Conservation (phyloP, 2,888 invertebrate species). For the Epistrophe eligans region DNA sequence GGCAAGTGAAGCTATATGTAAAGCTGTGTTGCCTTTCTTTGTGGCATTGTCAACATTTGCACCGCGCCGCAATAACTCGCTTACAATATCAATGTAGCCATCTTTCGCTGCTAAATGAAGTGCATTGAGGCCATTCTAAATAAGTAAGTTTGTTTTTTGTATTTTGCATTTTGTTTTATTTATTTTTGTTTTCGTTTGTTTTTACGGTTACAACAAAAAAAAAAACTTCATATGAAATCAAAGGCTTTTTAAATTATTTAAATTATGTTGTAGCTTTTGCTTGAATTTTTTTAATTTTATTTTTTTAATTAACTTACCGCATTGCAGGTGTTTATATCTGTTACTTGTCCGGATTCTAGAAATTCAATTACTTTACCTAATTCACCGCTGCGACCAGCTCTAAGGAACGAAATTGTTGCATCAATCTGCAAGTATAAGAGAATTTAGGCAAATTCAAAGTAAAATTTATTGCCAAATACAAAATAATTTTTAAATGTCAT, state of each 20-base stretch:
- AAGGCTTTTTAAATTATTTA: neutral
- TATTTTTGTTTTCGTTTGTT: no score
- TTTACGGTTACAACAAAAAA: neutral
- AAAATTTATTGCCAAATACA: no score
- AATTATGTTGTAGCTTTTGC: neutral
- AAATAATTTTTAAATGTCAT: no score
- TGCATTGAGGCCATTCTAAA: slow-evolving; percentile 98
- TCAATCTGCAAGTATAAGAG: slow-evolving; percentile 86
- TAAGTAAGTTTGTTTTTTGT: slow-evolving; percentile 77
- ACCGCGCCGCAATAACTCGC: slow-evolving; percentile 94
- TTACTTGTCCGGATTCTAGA: slow-evolving; percentile 92
- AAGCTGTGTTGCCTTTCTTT: slow-evolving; percentile 97
- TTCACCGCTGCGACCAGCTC: slow-evolving; percentile 98
- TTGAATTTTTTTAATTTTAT: neutral
- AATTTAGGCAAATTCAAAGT: no score
- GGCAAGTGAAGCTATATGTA: slow-evolving; percentile 99
- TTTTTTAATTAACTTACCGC: slow-evolving; percentile 88
- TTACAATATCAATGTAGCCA: slow-evolving; percentile 97
- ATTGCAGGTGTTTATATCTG: slow-evolving; percentile 99
- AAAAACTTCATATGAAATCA: neutral
- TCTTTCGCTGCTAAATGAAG: slow-evolving; percentile 98
- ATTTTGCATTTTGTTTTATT: slow-evolving; percentile 1
- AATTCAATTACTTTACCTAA: slow-evolving; percentile 97
- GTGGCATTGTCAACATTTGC: slow-evolving; percentile 98
- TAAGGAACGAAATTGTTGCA: slow-evolving; percentile 97